phyloP scores from a whole-genome alignment of 37 sponge, comb jelly and placozoan genomes.

The Oscarella lobularis region DNA sequence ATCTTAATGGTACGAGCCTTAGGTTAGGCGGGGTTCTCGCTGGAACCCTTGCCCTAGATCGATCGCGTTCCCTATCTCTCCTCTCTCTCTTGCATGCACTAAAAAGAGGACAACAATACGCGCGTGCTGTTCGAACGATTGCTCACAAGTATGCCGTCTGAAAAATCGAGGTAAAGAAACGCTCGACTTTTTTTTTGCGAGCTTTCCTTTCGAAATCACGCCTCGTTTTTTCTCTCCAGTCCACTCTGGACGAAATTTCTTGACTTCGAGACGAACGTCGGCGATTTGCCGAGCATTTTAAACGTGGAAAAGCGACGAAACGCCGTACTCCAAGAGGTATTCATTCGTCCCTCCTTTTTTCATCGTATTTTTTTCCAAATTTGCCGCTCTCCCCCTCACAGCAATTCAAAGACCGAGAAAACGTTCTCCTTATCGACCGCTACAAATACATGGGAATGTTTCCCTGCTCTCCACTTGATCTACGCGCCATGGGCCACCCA shows the following conservation, averaged over 20 bases:
- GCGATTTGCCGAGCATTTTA: slow-evolving; percentile 69
- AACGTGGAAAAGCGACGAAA: slow-evolving; percentile 78
- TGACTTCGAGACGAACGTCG: slow-evolving; percentile 73
- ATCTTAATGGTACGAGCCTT: slow-evolving; percentile 57
- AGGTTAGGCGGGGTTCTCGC: background rate
- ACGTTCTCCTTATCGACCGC: slow-evolving; percentile 66
- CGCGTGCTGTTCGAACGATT: slow-evolving; percentile 84
- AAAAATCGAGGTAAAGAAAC: slow-evolving; percentile 49
- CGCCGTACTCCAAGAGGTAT: slow-evolving; percentile 2
- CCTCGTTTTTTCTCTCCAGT: slow-evolving; percentile 13
- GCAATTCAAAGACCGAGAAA: slow-evolving; percentile 26
- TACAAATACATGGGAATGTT: slow-evolving; percentile 77
- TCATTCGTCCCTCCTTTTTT: too few relatives aligned
- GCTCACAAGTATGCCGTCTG: slow-evolving; percentile 34
- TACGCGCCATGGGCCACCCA: slow-evolving; percentile 75
- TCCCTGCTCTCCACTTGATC: slow-evolving; percentile 66
- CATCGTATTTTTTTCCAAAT: background rate
- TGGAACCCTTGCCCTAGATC: background rate
- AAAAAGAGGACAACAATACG: slow-evolving; percentile 90
- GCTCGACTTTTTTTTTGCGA: background rate
- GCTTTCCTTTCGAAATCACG: background rate
- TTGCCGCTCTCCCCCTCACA: slow-evolving; percentile 4
- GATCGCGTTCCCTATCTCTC: background rate
- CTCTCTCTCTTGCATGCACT: background rate
- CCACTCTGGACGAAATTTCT: slow-evolving; percentile 69